Base-by-base conservation (phyloP, 2,797 vertebrate species). In the Delichon dasypus region DNA sequence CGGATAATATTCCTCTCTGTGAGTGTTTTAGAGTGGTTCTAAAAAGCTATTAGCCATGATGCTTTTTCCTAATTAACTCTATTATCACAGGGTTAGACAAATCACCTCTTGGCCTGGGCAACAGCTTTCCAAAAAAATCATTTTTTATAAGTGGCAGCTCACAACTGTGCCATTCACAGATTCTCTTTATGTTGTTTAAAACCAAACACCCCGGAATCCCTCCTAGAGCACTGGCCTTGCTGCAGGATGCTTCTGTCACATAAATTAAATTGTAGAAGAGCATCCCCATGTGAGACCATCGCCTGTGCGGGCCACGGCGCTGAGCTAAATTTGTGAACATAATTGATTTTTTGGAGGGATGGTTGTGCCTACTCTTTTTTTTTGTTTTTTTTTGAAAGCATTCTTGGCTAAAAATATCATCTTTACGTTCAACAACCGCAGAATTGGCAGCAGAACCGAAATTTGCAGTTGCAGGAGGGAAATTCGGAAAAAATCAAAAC, bases 11-110 rank as follows among this genome's bases (percentile, higher is more conserved):
- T 95, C 90, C 85, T 95, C 95, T 92, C 78, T 89, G 94, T 74
- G 85, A 88, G 84, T 20, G 77, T 77, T 95, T 95, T 90, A 85
- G 78, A 96, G 92, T 68, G 60, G 54, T 79, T 97, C 93, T 97
- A 94, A 91, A 96, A 95, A 95, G 76, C 67, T 76, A 96, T 96
- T 88, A 95, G 93, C 92, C 94, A 87, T 89, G 90, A 93, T 94
- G 91, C 74, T 88, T 89, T 91, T 80, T 93, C 71, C 96, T 94
- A 96, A 97, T 97, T 96, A 97, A 95, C 95, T 94, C 73, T 67
- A 66, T 68, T 71, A 92, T 96, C 96, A 90, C 90, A 85, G 82
- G 68, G 65, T 92, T 94, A 96, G 95, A 96, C 76, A 94, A 95
- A 95, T 79, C 86, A 91, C 94, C 87, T 95, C 88, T 86, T 79